Evolutionary conservation across 23 tunicate genomes (phyloP).

Genomic region (Ascidia mentula): DNA sequence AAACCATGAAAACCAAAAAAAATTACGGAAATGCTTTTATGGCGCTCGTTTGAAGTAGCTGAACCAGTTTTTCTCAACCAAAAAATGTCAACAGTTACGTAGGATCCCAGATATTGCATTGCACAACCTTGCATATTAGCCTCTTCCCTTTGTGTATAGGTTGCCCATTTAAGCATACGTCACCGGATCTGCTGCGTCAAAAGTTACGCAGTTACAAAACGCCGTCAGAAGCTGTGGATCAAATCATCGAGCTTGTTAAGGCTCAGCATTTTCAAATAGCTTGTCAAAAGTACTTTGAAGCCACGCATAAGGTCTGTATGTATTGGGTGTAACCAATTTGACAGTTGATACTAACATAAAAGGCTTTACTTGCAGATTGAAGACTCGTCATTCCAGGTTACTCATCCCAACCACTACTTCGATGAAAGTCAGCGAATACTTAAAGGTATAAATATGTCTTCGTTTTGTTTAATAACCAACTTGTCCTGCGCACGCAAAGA

Average conservation of each 20-base stretch:
- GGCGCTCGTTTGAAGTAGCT: too few relatives aligned
- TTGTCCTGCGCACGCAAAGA: too few relatives aligned
- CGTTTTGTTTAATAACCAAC: too few relatives aligned
- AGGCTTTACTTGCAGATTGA: conserved; percentile 31
- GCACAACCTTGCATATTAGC: too few relatives aligned
- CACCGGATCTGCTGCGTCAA: conserved; percentile 70
- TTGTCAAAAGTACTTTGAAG: conserved; percentile 86
- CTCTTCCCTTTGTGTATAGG: conserved; percentile 35
- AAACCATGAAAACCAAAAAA: too few relatives aligned
- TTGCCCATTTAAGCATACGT: conserved; percentile 90
- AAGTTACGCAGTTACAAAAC: conserved; percentile 57
- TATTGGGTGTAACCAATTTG: not conserved
- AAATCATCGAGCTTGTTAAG: conserved; percentile 69
- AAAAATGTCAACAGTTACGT: too few relatives aligned
- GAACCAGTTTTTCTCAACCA: too few relatives aligned
- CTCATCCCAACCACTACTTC: conserved; percentile 89
- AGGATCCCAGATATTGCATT: too few relatives aligned
- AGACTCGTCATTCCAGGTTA: conserved; percentile 74
- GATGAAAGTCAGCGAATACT: conserved; percentile 77
- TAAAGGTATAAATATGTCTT: conserved; percentile 53
- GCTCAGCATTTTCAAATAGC: conserved; percentile 91
- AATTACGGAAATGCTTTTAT: too few relatives aligned
- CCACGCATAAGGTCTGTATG: conserved; percentile 51
- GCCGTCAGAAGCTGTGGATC: conserved; percentile 57
- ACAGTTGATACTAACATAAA: not conserved